Percentiles rank a stretch among this genome's conserved stretches.
Evolutionary conservation across 2,888 invertebrate genomes (phyloP).

Genomic region (Shargacucullia verbasci): DNA sequence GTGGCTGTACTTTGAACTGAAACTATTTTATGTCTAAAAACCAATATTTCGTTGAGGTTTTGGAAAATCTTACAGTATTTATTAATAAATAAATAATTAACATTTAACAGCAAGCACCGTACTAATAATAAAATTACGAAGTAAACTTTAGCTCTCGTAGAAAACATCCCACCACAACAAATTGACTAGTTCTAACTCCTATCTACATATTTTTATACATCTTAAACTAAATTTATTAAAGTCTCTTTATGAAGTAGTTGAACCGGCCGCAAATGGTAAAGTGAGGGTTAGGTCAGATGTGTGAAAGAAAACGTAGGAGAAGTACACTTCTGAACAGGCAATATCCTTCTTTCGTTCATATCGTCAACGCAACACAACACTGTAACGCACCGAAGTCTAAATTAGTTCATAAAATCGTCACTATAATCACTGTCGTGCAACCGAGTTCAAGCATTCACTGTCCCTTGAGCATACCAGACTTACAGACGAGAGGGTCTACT

Average conservation of each 20-base stretch:
- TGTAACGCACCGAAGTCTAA: conserved; percentile 54
- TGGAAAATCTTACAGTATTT: conserved; percentile 69
- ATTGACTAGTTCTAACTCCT: conserved; percentile 87
- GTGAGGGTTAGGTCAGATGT: conserved; percentile 64
- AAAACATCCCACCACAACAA: conserved; percentile 86
- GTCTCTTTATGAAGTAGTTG: conserved; percentile 80
- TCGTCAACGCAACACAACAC: conserved; percentile 69
- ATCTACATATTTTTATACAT: conserved; percentile 79
- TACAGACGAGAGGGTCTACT: conserved; percentile 58
- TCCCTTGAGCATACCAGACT: conserved; percentile 71
- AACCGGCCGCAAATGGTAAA: conserved; percentile 85
- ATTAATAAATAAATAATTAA: conserved; percentile 76
- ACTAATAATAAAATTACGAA: conserved; percentile 81
- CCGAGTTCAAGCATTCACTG: conserved; percentile 80
- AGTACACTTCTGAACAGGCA: conserved; percentile 62
- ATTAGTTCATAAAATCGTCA: conserved; percentile 56
- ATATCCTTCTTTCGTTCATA: conserved; percentile 67
- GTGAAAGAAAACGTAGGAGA: conserved; percentile 64
- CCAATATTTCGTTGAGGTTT: conserved; percentile 78
- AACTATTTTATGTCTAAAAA: conserved; percentile 67
- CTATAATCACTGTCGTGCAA: conserved; percentile 74
- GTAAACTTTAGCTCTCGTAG: conserved; percentile 83
- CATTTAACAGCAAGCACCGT: conserved; percentile 86
- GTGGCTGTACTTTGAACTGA: conserved; percentile 64
- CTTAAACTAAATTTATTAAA: conserved; percentile 78